Evolutionary conservation across 2,113 vertebrate species (phyloP), one percentile per base, ranked within the genome.

Genomic region (Progne subis): DNA sequence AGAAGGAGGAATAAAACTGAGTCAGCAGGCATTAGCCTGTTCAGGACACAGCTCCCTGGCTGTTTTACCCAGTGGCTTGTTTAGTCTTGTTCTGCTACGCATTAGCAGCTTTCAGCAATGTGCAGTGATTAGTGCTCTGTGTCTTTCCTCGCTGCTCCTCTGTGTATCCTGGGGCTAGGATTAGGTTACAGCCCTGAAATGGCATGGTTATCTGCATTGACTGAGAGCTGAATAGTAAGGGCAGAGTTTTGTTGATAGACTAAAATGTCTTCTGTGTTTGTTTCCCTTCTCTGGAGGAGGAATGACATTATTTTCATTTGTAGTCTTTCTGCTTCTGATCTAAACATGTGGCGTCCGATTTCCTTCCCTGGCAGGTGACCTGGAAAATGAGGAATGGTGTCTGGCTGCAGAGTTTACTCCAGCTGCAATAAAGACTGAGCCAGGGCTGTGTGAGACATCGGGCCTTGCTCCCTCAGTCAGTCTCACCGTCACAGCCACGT

Each of bases 341-440:
- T 92, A 93, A 95, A 96, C 90, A 49, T 47, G 43, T 71, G 94
- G 82, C 88, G 39, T 86, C 81, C 39, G 43, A 91, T 92, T 88
- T 95, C 80, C 69, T 91, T 92, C 50, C 56, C 79, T 91, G 86
- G 56, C 86, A 98, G 98, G 98, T 74, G 99, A 99, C 63, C 98
- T 98, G 8, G 98, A 99, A 39, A 97, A 96, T 65, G 99, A 99
- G 37, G 97, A 99, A 56, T 99, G 99, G 99, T 98, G 98, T 84
- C 98, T 99, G 98, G 98, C 98, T 70, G 26, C 97, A 14, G 98
- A 98, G 71, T 92, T 98, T 32, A 96, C 97, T 87, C 94, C 98
- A 94, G 94, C 97, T 92, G 98, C 90, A 97, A 98, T 96, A 96
- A 99, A 98, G 97, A 99, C 99, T 32, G 99, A 99, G 89, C 96